Conservation (phyloP, 1,140 invertebrate species). For the Orchestia grillus region DNA sequence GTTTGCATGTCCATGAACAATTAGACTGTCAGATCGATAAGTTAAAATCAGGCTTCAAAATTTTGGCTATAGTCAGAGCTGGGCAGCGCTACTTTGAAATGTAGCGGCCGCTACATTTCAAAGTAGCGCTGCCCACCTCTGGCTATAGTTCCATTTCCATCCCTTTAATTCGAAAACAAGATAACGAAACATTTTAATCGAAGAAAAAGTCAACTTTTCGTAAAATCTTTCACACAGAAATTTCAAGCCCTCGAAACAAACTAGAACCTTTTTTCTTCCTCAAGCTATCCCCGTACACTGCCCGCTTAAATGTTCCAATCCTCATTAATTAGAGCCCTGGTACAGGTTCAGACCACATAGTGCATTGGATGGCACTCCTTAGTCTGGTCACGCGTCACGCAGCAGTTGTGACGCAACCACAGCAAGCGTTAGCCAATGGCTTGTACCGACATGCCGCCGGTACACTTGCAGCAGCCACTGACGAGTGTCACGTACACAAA, state of each 20-base stretch:
- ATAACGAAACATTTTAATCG: too few relatives aligned
- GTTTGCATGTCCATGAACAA: too few relatives aligned
- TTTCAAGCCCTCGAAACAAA: not conserved
- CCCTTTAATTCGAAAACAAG: not conserved
- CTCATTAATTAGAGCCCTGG: not conserved
- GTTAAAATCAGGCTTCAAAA: not conserved
- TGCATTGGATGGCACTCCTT: not conserved
- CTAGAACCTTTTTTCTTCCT: not conserved
- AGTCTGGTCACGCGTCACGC: not conserved
- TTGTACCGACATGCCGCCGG: not conserved
- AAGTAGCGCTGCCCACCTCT: not conserved
- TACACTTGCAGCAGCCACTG: too few relatives aligned
- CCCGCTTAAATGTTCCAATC: not conserved
- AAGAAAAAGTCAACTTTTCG: not conserved
- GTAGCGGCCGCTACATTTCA: too few relatives aligned
- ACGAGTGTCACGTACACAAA: not conserved
- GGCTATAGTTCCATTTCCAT: not conserved
- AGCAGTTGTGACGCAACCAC: not conserved
- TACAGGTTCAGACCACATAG: not conserved
- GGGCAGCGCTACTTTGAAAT: too few relatives aligned
- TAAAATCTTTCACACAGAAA: too few relatives aligned
- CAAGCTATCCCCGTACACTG: not conserved
- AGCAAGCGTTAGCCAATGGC: not conserved
- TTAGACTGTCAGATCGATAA: not conserved
- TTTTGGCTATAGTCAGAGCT: too few relatives aligned